Evolutionary conservation across 2,888 invertebrate genomes (phyloP), one percentile per base, ranked within the genome.

Genomic region (Acanthosepion lycidas): DNA sequence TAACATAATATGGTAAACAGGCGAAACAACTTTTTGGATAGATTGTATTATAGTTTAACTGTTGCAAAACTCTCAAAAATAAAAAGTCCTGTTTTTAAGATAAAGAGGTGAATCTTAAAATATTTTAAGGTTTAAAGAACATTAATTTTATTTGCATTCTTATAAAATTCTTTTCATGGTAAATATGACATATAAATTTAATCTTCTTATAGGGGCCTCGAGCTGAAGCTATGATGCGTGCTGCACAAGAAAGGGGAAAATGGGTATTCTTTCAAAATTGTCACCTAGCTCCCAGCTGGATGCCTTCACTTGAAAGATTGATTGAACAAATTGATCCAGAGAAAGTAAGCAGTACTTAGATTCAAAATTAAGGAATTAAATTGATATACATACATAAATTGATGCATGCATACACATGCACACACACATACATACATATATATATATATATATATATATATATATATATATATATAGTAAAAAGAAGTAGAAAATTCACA

Each of bases 201-300:
- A 94, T 94, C 53, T 94, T 78, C 28, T 95, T 95, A 23, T 95
- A 97, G 97, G 99, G 99, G 0, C 98, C 98, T 0, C 98, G 98
- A 94, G 99, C 99, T 0, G 98, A 98, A 96, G 98, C 98, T 53
- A 98, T 99, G 98, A 98, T 99, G 97, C 98, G 98, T 95, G 97
- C 98, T 94, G 98, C 99, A 8, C 98, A 98, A 95, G 98, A 98
- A 96, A 98, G 98, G 95, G 99, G 99, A 0, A 98, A 98, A 96
- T 99, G 99, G 99, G 98, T 99, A 0, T 99, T 98, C 97, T 98
- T 98, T 97, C 98, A 99, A 98, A 99, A 99, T 97, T 99, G 99
- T 96, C 99, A 99, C 97, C 97, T 99, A 96, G 98, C 99, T 0
- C 99, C 99, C 0, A 99, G 99, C 94, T 99, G 98, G 98, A 99